Evolutionary conservation across 2,797 vertebrate species (phyloP).

Genomic region (Craterocephalus amniculus): DNA sequence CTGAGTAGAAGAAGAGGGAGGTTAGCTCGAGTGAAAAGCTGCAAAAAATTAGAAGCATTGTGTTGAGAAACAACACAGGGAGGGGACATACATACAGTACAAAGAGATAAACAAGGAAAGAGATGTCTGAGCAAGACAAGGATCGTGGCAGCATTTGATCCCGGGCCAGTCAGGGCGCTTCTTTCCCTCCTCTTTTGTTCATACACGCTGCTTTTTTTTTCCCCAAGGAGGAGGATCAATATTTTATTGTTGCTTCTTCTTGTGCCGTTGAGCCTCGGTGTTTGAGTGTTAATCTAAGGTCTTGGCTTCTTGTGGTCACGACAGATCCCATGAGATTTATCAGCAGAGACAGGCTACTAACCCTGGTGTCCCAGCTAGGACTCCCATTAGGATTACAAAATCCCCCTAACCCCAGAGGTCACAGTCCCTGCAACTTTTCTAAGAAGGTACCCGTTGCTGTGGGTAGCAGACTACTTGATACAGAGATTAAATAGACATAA

Average conservation of each 20-base stretch:
- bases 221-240: slow-evolving; percentile 61
- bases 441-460: slow-evolving; percentile 18
- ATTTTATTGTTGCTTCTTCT: slow-evolving; percentile 53
- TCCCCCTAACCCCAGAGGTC: slow-evolving; percentile 45
- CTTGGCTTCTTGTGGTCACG: slow-evolving; percentile 42
- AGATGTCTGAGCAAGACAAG: slow-evolving; percentile 49
- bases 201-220: slow-evolving; percentile 26
- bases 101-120: slow-evolving; percentile 26
- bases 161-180: slow-evolving; percentile 20
- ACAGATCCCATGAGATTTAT: slow-evolving; percentile 52
- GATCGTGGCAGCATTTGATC: slow-evolving; percentile 57
- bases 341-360: slow-evolving; percentile 47
- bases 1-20: slow-evolving; percentile 27
- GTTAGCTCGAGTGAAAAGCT: slow-evolving; percentile 25
- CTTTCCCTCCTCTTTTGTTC: slow-evolving; percentile 16
- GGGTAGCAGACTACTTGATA: not conserved
- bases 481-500: not conserved
- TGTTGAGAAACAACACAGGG: slow-evolving; percentile 25
- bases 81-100: slow-evolving; percentile 8
- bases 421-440: slow-evolving; percentile 28
- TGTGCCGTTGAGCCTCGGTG: slow-evolving; percentile 60
- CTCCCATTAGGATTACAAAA: slow-evolving; percentile 49
- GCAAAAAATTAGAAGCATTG: slow-evolving; percentile 37
- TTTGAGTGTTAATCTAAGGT: slow-evolving; percentile 66
- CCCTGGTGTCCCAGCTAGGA: slow-evolving; percentile 38